Conservation (phyloP, 2,113 vertebrate species). For the Machaerirhynchus nigripectus region DNA sequence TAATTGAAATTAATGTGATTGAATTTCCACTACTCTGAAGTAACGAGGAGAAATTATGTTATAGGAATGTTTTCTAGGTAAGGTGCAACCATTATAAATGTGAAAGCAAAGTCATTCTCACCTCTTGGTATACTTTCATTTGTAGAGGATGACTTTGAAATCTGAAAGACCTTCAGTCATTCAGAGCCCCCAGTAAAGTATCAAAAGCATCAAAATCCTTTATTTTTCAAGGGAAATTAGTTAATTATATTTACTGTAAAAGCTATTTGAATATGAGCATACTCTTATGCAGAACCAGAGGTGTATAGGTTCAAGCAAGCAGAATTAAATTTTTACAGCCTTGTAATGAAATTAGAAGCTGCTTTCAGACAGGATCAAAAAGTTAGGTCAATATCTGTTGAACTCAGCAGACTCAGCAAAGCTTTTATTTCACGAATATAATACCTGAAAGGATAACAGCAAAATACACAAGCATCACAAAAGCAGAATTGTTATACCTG, state of each 20-base stretch:
- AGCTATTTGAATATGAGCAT: not conserved
- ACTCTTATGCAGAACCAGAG: not conserved
- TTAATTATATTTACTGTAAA: not conserved
- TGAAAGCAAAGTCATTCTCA: not conserved
- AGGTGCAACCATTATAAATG: not conserved
- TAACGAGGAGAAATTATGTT: not conserved
- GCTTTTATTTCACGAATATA: not conserved
- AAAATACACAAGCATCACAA: not conserved
- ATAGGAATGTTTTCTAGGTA: not conserved
- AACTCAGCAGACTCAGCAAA: not conserved
- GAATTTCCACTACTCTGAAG: not conserved
- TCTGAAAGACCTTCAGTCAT: not conserved
- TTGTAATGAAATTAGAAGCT: not conserved
- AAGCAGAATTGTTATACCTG: not conserved
- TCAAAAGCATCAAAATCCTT: not conserved
- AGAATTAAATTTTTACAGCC: not conserved
- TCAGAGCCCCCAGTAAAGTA: not conserved
- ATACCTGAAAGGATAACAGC: not conserved
- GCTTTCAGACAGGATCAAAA: not conserved
- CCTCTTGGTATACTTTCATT: not conserved
- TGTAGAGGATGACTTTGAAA: not conserved
- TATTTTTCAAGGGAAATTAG: not conserved
- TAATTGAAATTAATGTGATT: not conserved
- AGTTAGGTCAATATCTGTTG: not conserved
- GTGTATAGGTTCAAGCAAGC: not conserved